These are phyloP conservation scores for Mesoclemmys tuberculata DNA, from an alignment of 2,113 vertebrate genomes.

Conservation along the genomic window DNA sequence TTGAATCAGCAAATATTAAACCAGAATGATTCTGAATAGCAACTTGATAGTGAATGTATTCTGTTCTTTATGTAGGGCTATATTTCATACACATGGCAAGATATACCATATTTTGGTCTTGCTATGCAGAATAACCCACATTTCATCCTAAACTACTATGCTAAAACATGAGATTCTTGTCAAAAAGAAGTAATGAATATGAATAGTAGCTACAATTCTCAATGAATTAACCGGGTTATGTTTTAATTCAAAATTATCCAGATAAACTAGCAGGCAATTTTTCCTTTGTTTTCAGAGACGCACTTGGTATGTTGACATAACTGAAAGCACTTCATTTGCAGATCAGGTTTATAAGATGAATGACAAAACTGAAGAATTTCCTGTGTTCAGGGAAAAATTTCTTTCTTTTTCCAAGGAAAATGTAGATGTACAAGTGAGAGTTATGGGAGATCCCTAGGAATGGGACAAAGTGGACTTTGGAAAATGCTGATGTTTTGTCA, in stretches of 20 bases:
- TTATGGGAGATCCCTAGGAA: neutral
- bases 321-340: neutral
- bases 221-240: neutral
- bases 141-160: neutral
- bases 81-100: rapidly evolving
- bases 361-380: neutral
- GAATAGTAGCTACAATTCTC: neutral
- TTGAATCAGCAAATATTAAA: neutral
- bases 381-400: neutral
- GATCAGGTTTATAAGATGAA: neutral
- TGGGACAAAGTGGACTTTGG: neutral
- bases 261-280: neutral
- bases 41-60: neutral
- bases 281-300: neutral
- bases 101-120: neutral
- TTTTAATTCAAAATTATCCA: neutral
- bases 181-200: neutral
- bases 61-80: rapidly evolving
- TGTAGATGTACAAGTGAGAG: neutral
- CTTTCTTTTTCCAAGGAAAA: neutral
- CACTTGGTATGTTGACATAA: neutral
- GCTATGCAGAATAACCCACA: rapidly evolving
- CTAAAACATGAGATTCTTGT: neutral
- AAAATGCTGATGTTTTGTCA: neutral
- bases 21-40: rapidly evolving